Evolutionary conservation across 2,888 invertebrate species (phyloP), one percentile per base, ranked within the genome.

Genomic region (Phragmatobia fuliginosa): DNA sequence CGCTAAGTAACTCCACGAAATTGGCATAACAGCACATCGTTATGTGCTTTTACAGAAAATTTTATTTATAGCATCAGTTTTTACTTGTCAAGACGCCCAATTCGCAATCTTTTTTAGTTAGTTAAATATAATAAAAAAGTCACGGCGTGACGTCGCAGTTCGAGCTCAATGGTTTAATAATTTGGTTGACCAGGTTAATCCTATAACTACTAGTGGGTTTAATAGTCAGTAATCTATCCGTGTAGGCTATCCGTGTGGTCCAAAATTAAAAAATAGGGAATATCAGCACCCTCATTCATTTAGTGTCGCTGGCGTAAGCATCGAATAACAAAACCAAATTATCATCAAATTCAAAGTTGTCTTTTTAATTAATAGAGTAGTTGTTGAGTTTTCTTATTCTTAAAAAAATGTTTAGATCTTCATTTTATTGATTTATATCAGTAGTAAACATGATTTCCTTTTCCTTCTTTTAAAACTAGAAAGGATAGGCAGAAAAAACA

Each of bases 1-100:
- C 84, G 73, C 68, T 73, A 68, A 80, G 76, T 79, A 76, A 73
- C 72, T 75, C 67, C 41, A 75, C 75, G 72, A 78, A 75, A 80
- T 73, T 76, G 79, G 71, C 71, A 72, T 67, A 65, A 72, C 73
- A 68, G 62, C 62, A 75, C 45, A 70, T 38, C 69, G 62, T 78
- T 8, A 69, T 66, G 69, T 66, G 41, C 70, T 67, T 70, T 68
- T 76, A 71, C 28, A 61, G 49, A 52, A 36, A 41, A 25, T 21
- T 33, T 61, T 33, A 28, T 66, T 36, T 31, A 38, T 38, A 14
- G 45, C 41, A 45, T 18, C 18, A 10, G 25, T 62, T 38, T 21
- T 18, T 11, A 62, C 10, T 28, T 38, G 16, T 49, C 41, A 63
- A 14, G 14, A 31, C 3, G 14, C 8, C 14, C n/a, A 28, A 56